Conservation (phyloP, 2,113 vertebrate species). For the Panthera tigris region DNA sequence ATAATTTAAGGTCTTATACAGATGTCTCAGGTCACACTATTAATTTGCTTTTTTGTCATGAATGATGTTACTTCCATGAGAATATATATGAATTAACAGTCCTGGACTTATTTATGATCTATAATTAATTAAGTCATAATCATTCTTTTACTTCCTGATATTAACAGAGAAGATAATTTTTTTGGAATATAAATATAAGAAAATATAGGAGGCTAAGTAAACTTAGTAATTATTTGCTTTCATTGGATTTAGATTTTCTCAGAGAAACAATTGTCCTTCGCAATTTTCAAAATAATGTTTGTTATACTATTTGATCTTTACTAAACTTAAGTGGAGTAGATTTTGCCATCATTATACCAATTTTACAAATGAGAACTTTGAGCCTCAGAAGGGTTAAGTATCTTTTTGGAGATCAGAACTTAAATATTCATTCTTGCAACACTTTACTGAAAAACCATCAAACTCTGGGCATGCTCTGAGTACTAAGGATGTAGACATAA, state of each 20-base stretch:
- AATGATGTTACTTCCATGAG: not conserved
- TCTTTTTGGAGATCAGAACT: conserved; percentile 41
- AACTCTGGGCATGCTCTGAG: not conserved
- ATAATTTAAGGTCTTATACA: not conserved
- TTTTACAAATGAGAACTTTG: conserved; percentile 47
- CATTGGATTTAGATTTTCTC: not conserved
- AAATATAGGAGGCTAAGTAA: not conserved
- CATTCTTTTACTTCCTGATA: not conserved
- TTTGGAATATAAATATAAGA: not conserved
- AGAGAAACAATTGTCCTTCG: not conserved
- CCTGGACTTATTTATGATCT: conserved; percentile 10
- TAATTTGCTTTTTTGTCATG: conserved; percentile 40
- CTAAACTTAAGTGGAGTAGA: conserved; percentile 34
- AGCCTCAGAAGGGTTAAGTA: conserved; percentile 24
- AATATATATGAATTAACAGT: not conserved
- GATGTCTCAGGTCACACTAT: not conserved
- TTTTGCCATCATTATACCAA: conserved; percentile 39
- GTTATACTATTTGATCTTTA: conserved; percentile 39
- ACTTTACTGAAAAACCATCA: conserved; percentile 14
- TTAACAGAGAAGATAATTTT: not conserved
- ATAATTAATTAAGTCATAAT: conserved; percentile 21
- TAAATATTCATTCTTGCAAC: conserved; percentile 61
- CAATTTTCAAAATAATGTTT: conserved; percentile 1
- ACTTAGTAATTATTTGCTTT: conserved; percentile 30
- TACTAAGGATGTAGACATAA: not conserved